Percentiles rank a stretch among this genome's conserved stretches.
Conservation (phyloP, 2,113 vertebrate genomes). For the Chinchilla lanigera region DNA sequence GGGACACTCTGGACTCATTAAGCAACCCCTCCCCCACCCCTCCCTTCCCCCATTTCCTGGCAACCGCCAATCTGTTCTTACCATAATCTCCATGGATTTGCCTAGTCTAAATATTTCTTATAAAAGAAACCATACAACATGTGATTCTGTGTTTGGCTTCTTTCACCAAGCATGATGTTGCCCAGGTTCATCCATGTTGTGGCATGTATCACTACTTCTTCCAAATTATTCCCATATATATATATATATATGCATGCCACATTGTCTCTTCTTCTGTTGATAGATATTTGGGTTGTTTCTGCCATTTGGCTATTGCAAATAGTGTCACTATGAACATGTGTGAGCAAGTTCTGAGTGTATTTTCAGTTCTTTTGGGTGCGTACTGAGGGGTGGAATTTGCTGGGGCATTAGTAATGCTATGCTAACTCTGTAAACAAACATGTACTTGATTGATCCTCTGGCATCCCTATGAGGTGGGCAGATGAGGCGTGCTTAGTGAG, state of each 20-base stretch:
- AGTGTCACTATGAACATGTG: background rate
- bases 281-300: background rate
- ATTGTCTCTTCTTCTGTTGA: background rate
- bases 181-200: background rate
- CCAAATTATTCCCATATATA: too few species aligned
- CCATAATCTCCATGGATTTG: constrained; percentile 16
- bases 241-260: too few species aligned
- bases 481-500: background rate
- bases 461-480: background rate
- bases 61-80: background rate
- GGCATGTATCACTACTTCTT: background rate
- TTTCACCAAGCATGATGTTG: background rate
- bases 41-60: background rate
- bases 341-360: background rate
- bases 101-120: constrained; percentile 27
- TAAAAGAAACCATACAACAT: background rate
- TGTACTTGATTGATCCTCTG: background rate
- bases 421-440: background rate
- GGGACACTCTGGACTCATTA: background rate
- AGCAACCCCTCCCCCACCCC: background rate
- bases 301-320: background rate
- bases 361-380: background rate
- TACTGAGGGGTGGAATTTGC: background rate
- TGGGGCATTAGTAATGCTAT: background rate
- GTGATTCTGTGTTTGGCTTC: background rate